Evolutionary conservation across 2,888 invertebrate species (phyloP), one percentile per base, ranked within the genome.

Genomic region (Terebella lapidaria): DNA sequence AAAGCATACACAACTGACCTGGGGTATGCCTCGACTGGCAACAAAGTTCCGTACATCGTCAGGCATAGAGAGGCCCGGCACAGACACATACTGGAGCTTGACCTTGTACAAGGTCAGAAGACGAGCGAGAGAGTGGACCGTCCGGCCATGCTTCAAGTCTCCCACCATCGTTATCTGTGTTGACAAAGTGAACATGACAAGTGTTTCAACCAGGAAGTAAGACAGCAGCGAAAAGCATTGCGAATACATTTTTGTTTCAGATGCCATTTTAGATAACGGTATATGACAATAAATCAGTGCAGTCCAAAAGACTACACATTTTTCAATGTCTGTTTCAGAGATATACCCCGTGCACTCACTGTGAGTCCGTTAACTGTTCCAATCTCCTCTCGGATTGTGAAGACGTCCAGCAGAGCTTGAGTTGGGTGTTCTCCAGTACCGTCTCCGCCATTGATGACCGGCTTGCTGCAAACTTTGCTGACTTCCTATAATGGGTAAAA

Each of bases 331-430:
- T n/a, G n/a, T n/a, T n/a, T n/a, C n/a, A 35, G 42, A 35, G 42
- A 35, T 10, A n/a, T 35, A 35, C n/a, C 42, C 10, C 10, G n/a
- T 35, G 10, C 10, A 70, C 76, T 73, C 66, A 83, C 82, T 0
- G 92, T 95, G 10, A 99, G 84, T 0, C 94, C 94, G 77, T 99
- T 97, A 0, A 99, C 96, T 0, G 97, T 99, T 70, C 97, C 97
- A 64, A 99, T 93, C 84, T 99, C 97, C 83, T 99, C 95, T 65
- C 97, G 86, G 71, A 99, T 99, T 3, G 99, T 97, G 77, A 96
- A 99, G 2, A 97, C 88, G 76, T 99, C 99, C 10, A 99, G 84
- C 18, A 99, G 83, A 0, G 99, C 99, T 84, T 99, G 99, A 0
- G 95, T 95, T 0, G 99, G 99, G 59, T 81, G 81, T 61, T 81